Percentiles rank a stretch among this genome's conserved stretches.
Conservation (phyloP, 2,113 vertebrate genomes). For the Ophthalmotilapia sp. region DNA sequence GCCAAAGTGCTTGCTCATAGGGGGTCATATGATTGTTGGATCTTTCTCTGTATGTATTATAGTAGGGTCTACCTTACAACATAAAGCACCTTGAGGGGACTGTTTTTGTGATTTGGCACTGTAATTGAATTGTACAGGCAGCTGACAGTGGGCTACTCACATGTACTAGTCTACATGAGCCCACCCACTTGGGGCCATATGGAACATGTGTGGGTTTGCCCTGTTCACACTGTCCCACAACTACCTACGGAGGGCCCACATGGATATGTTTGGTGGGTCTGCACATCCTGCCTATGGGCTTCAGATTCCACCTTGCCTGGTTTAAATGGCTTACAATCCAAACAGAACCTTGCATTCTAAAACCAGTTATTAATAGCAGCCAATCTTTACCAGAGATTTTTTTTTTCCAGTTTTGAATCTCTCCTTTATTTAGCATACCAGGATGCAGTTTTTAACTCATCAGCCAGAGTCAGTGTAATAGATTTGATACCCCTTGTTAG, state of each 20-base stretch:
- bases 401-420: conserved; percentile 18
- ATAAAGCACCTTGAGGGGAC: not conserved
- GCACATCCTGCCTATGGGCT: conserved; percentile 29
- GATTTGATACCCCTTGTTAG: conserved; percentile 51
- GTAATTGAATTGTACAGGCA: not conserved
- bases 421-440: conserved; percentile 45
- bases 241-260: not conserved
- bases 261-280: not conserved
- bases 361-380: conserved; percentile 47
- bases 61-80: not conserved
- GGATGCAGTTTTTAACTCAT: conserved; percentile 47
- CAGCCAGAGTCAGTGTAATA: conserved; percentile 51
- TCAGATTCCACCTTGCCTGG: conserved; percentile 30
- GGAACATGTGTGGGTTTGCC: not conserved
- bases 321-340: conserved; percentile 30
- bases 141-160: not conserved
- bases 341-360: conserved; percentile 37
- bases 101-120: not conserved
- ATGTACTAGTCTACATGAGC: not conserved
- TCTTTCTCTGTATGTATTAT: not conserved
- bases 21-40: not conserved
- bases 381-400: conserved; percentile 29
- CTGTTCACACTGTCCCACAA: not conserved
- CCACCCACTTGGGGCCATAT: not conserved
- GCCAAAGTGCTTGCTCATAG: not conserved